phyloP scores from a whole-genome alignment of 2,113 vertebrate species.

The Trichechus manatus region DNA sequence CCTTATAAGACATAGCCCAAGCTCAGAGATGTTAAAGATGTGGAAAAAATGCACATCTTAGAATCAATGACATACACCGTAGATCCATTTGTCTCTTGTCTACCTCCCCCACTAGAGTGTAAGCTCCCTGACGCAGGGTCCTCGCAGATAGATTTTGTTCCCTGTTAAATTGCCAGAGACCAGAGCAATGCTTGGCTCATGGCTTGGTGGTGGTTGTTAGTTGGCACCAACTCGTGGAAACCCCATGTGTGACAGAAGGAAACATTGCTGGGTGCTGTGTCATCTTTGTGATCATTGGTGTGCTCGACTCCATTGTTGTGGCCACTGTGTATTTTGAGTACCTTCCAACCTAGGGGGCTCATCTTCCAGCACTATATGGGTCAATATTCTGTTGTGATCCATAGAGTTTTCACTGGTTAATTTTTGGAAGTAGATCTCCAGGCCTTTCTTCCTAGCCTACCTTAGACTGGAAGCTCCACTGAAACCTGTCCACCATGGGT shows the following conservation, averaged over 20 bases:
- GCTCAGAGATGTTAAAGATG: not conserved
- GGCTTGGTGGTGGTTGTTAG: no score
- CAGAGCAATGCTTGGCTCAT: not conserved
- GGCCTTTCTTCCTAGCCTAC: not conserved
- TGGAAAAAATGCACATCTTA: accelerated
- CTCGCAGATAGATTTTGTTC: not conserved
- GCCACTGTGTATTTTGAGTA: no score
- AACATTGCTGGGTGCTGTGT: no score
- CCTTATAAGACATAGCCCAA: not conserved
- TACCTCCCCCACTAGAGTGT: not conserved
- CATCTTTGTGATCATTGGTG: no score
- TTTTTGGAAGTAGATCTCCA: not conserved
- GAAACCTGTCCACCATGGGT: not conserved
- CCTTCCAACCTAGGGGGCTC: no score
- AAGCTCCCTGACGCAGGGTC: not conserved
- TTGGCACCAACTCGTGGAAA: no score
- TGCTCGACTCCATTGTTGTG: no score
- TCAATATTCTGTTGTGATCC: not conserved
- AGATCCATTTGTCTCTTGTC: not conserved
- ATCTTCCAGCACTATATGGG: not conserved
- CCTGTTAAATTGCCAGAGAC: not conserved
- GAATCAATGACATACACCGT: not conserved
- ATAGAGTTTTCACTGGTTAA: not conserved
- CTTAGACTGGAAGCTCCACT: not conserved
- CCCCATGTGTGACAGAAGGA: no score